phyloP scores from a whole-genome alignment of 2,113 vertebrate genomes.

The Cardinalis cardinalis region DNA sequence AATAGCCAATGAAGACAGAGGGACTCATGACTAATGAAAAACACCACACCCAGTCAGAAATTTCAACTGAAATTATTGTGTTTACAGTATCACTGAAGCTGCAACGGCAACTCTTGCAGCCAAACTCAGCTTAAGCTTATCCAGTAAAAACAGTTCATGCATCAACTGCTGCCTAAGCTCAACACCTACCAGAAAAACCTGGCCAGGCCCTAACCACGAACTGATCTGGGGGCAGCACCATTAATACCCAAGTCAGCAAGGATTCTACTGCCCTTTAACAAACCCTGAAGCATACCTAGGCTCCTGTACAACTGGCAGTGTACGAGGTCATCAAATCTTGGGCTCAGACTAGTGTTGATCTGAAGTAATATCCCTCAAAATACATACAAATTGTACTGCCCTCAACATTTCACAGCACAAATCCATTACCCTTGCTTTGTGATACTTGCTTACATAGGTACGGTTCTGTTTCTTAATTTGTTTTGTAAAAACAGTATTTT shows the following conservation, averaged over 20 bases:
- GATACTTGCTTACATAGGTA: not conserved
- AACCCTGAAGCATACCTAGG: not conserved
- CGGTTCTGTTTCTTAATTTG: not conserved
- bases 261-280: not conserved
- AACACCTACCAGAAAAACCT: not conserved
- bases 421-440: not conserved
- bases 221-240: not conserved
- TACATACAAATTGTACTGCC: not conserved
- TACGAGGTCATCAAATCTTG: fast-evolving
- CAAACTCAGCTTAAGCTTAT: not conserved
- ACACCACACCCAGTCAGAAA: constrained; percentile 7
- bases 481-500: not conserved
- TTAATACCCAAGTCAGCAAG: not conserved
- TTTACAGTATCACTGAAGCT: not conserved
- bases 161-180: not conserved
- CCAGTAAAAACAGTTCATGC: not conserved
- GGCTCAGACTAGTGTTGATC: not conserved
- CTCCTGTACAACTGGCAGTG: not conserved
- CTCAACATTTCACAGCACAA: not conserved
- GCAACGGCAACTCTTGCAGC: not conserved
- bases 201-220: not conserved
- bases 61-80: not conserved
- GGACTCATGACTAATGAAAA: not conserved
- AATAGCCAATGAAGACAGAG: not conserved
- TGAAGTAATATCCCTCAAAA: not conserved